Evolutionary conservation across 2,113 vertebrate species (phyloP), one percentile per base, ranked within the genome.

Genomic region (Apaloderma vittatum): DNA sequence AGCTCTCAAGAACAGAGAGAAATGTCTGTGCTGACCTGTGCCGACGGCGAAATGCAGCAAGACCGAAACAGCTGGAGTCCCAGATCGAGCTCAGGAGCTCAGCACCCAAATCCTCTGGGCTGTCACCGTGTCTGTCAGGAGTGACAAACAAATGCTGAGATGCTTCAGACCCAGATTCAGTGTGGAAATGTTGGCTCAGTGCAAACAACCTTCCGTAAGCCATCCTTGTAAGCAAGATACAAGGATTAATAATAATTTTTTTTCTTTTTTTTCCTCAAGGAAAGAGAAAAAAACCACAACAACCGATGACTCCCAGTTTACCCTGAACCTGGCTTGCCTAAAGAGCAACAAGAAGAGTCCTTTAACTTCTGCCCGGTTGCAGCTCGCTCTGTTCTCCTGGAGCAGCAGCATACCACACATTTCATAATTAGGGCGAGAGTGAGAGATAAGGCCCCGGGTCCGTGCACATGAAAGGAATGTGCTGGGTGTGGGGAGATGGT

Each of bases 321-420:
- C 67, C 68, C 75, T 54, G 67, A 66, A 40, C 62, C 43, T 61
- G 54, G 16, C 58, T 78, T 21, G 30, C 18, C 84, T 34, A 54
- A 48, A 17, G 45, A 89, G 77, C 12, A 92, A 20, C 2, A 23
- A 58, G 86, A 72, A 32, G 77, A 83, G 86, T 74, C 97, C 91
- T 68, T 29, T 88, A 83, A 92, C 55, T 76, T 43, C 46, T 74
- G 82, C 88, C 82, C 88, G 29, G 32, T 57, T 48, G 36, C 62
- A 76, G 80, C 67, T 57, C 84, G 3, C 66, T 30, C 34, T 62
- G 79, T 73, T 96, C 72, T 54, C 63, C 36, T 29, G 72, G 61
- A 85, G 70, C 37, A 83, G 78, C 75, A 87, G 14, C 96, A 97
- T 95, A 98, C 92, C 95, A 93, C 88, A 55, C 93, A 94, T 95